These are phyloP conservation scores for Thalassarche chlororhynchos DNA, from an alignment of 2,113 vertebrate species.

Conservation along the genomic window DNA sequence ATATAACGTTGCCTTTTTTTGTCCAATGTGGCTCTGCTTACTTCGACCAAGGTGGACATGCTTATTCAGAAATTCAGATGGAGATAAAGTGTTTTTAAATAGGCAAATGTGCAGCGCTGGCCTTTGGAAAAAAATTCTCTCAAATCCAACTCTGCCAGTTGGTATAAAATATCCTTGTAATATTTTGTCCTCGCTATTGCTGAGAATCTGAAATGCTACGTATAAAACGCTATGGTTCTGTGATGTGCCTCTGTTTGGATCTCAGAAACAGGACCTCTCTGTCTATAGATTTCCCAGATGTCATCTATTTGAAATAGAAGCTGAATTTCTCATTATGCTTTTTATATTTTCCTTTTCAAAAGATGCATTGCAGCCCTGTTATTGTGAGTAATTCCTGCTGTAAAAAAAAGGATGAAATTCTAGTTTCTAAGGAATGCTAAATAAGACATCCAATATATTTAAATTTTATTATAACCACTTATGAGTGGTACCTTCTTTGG, in stretches of 20 bases:
- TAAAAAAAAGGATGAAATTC: neutral
- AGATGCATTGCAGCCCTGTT: neutral
- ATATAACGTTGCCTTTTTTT: neutral
- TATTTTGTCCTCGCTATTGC: neutral
- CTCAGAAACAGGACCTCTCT: neutral
- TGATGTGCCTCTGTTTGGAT: neutral
- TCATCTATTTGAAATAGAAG: neutral
- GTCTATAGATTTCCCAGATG: neutral
- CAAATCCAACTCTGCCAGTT: neutral
- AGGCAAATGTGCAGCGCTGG: neutral
- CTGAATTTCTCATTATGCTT: neutral
- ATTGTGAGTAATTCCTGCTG: neutral
- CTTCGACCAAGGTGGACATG: accelerated
- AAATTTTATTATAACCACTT: neutral
- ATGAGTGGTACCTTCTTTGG: neutral
- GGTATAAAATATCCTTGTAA: neutral
- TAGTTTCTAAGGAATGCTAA: neutral
- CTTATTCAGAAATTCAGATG: neutral
- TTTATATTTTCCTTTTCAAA: neutral
- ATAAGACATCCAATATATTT: neutral
- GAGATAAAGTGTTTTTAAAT: neutral
- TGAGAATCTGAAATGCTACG: neutral
- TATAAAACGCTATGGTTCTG: neutral
- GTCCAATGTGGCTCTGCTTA: neutral
- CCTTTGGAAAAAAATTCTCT: neutral